Conservation (phyloP, 2,797 vertebrate species). For the Eidolon dupreanum region DNA sequence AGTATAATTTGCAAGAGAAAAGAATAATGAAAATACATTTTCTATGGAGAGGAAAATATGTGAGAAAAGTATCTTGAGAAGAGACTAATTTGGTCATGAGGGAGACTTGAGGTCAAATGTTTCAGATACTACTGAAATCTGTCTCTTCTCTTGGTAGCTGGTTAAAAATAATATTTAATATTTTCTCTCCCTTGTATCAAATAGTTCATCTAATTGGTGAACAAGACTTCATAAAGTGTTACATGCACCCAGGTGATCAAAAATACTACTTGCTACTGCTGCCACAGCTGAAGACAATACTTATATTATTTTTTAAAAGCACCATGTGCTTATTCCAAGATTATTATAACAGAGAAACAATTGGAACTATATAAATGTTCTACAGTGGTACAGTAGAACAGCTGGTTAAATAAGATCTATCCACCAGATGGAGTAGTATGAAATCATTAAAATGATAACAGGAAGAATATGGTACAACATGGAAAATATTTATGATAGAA, state of each 20-base stretch:
- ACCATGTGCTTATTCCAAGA: not conserved
- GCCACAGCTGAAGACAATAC: not conserved
- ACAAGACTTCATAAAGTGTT: not conserved
- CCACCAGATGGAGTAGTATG: not conserved
- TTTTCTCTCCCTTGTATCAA: not conserved
- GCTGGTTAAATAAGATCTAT: not conserved
- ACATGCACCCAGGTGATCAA: not conserved
- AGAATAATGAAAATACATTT: not conserved
- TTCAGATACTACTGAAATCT: not conserved
- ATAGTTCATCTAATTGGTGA: constrained; percentile 14
- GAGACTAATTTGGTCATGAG: not conserved
- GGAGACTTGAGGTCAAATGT: not conserved
- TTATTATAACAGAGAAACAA: not conserved
- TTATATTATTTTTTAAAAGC: not conserved
- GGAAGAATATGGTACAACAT: not conserved
- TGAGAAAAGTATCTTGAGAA: not conserved
- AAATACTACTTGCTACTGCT: not conserved
- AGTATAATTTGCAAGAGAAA: not conserved
- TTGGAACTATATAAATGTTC: not conserved
- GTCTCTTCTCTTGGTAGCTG: not conserved
- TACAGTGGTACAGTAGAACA: not conserved
- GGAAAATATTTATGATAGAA: constrained; percentile 41
- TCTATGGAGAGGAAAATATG: not conserved
- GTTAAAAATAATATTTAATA: constrained; percentile 13
- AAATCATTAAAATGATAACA: not conserved